Percentiles rank a stretch among this genome's conserved stretches.
These are phyloP conservation scores for Apodemia duryi DNA, from an alignment of 2,888 invertebrate species.

Conservation along the genomic window DNA sequence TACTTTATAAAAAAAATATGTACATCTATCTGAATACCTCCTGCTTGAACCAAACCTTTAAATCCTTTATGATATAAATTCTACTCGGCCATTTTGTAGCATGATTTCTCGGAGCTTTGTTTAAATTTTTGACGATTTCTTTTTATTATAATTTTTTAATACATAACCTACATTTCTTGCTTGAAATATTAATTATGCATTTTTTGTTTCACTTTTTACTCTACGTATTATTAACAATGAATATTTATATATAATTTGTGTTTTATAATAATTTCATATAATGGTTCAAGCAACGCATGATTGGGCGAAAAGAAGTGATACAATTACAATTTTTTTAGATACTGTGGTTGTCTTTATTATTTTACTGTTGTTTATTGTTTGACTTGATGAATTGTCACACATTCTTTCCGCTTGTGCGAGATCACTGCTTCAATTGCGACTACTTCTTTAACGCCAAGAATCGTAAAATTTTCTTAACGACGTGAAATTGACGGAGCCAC, in stretches of 20 bases:
- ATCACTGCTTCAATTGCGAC: constrained; percentile 66
- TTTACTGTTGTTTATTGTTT: constrained; percentile 61
- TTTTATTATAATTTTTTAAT: not conserved
- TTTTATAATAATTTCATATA: constrained; percentile 12
- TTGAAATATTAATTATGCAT: constrained; percentile 10
- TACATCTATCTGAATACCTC: constrained; percentile 37
- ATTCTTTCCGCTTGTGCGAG: constrained; percentile 78
- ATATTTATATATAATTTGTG: not conserved
- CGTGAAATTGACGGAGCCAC: not conserved
- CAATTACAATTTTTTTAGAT: constrained; percentile 45
- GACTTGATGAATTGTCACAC: constrained; percentile 66
- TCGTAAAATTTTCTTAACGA: not conserved
- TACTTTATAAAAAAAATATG: constrained; percentile 7
- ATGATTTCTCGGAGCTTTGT: constrained; percentile 25
- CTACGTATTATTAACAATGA: constrained; percentile 4
- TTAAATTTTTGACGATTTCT: not conserved
- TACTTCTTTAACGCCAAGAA: constrained; percentile 42
- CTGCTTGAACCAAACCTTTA: constrained; percentile 53
- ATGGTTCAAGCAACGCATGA: constrained; percentile 74
- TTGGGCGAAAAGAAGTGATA: constrained; percentile 73
- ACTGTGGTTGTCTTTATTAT: constrained; percentile 58
- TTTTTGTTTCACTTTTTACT: constrained; percentile 1
- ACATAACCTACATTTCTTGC: constrained; percentile 1
- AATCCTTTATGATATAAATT: not conserved
- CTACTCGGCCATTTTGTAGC: constrained; percentile 5